Evolutionary conservation across 2,797 vertebrate species (phyloP).

Genomic region (Enteromius viviparus): DNA sequence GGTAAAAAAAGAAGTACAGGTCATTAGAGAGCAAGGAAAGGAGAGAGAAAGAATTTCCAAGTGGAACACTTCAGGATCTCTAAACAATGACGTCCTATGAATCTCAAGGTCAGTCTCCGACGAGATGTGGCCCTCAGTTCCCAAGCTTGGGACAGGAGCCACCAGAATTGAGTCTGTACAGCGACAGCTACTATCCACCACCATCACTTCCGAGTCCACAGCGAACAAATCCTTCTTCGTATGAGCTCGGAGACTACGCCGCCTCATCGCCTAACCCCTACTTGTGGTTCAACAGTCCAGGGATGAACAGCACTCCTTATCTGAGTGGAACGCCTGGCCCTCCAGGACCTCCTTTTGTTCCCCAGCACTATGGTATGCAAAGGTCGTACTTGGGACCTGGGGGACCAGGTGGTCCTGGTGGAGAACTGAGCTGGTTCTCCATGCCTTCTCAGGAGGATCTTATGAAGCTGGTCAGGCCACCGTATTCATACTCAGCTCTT

Average conservation of each 20-base stretch:
- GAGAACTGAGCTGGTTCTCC: conserved; percentile 93
- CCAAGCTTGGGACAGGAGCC: conserved; percentile 95
- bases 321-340: conserved; percentile 74
- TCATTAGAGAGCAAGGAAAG: conserved; percentile 17
- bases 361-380: conserved; percentile 94
- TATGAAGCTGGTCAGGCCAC: conserved; percentile 96
- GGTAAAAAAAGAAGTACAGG: conserved; percentile 39
- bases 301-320: conserved; percentile 78
- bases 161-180: conserved; percentile 94
- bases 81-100: conserved; percentile 91
- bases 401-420: conserved; percentile 78
- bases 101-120: conserved; percentile 86
- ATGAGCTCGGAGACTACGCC: conserved; percentile 88
- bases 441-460: conserved; percentile 97
- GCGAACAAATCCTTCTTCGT: conserved; percentile 83
- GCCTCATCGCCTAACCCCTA: conserved; percentile 88
- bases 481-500: conserved; percentile 97
- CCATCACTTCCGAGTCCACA: conserved; percentile 92
- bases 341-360: conserved; percentile 85
- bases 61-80: conserved; percentile 29
- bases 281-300: conserved; percentile 82
- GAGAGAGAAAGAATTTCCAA: conserved; percentile 21
- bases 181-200: conserved; percentile 94
- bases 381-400: conserved; percentile 86
- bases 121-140: conserved; percentile 93